Percentiles rank a stretch among this genome's conserved stretches.
Evolutionary conservation across 2,888 invertebrate genomes (phyloP).

Genomic region (Enoplolaimus lenunculus): DNA sequence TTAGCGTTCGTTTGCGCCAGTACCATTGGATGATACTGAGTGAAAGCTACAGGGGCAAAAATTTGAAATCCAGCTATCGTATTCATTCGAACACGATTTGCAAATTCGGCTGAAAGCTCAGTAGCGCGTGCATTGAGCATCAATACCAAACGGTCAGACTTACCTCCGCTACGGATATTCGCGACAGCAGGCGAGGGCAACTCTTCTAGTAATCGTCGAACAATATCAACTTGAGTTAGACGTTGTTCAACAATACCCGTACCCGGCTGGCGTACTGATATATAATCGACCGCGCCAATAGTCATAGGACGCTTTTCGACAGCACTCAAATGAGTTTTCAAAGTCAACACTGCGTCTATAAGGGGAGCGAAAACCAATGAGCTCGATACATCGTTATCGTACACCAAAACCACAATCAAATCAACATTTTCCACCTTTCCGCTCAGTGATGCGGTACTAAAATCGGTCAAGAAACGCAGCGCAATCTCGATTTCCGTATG

Average conservation of each 20-base stretch:
- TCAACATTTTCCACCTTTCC: conserved; percentile 57
- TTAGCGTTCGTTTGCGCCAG: conserved; percentile 30
- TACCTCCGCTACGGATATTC: background rate
- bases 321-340: background rate
- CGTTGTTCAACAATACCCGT: background rate
- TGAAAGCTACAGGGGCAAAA: conserved; percentile 77
- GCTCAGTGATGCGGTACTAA: conserved; percentile 48
- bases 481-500: conserved; percentile 46
- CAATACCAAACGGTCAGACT: background rate
- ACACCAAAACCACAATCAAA: conserved; percentile 56
- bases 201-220: too few relatives aligned
- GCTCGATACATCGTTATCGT: conserved; percentile 26
- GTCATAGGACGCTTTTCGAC: background rate
- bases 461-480: conserved; percentile 56
- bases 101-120: conserved; percentile 63
- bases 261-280: background rate
- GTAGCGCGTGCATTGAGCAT: conserved; percentile 42
- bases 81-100: conserved; percentile 87
- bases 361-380: conserved; percentile 22
- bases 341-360: background rate
- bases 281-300: background rate
- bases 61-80: conserved; percentile 74
- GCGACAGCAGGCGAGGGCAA: background rate
- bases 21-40: conserved; percentile 61
- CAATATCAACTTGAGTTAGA: background rate